Evolutionary conservation across 2,797 vertebrate genomes (phyloP).

Genomic region (Clarias laeviceps): DNA sequence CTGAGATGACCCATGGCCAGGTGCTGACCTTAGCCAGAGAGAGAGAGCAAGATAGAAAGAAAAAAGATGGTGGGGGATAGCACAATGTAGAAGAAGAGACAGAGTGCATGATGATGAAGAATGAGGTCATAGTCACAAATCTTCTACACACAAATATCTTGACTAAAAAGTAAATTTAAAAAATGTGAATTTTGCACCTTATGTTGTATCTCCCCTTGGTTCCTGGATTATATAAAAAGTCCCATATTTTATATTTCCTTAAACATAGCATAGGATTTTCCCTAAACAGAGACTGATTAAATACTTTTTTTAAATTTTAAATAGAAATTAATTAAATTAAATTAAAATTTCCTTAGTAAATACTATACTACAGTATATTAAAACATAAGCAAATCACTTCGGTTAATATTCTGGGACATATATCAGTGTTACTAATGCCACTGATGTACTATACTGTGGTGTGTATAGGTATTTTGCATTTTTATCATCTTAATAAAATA

Average conservation of each 20-base stretch:
- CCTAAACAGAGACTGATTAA: background rate
- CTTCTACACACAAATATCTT: background rate
- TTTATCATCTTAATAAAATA: background rate
- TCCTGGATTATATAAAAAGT: background rate
- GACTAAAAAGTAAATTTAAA: too few species aligned
- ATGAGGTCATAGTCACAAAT: background rate
- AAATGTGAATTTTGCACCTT: background rate
- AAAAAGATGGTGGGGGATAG: background rate
- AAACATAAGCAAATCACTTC: background rate
- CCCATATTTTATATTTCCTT: background rate
- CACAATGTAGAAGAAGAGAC: background rate
- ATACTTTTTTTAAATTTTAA: background rate
- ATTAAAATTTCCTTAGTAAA: background rate
- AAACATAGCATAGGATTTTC: background rate
- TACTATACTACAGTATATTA: background rate
- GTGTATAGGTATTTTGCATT: background rate
- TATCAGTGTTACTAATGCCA: background rate
- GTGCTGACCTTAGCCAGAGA: slow-evolving; percentile 39
- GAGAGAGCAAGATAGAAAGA: background rate
- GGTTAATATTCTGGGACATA: background rate
- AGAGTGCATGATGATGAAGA: slow-evolving; percentile 3
- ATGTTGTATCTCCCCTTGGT: background rate
- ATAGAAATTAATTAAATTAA: background rate
- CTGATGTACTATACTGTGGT: background rate
- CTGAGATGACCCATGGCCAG: slow-evolving; percentile 51